Conservation (phyloP, 2,797 vertebrate species). For the Phataginus tetradactyla region DNA sequence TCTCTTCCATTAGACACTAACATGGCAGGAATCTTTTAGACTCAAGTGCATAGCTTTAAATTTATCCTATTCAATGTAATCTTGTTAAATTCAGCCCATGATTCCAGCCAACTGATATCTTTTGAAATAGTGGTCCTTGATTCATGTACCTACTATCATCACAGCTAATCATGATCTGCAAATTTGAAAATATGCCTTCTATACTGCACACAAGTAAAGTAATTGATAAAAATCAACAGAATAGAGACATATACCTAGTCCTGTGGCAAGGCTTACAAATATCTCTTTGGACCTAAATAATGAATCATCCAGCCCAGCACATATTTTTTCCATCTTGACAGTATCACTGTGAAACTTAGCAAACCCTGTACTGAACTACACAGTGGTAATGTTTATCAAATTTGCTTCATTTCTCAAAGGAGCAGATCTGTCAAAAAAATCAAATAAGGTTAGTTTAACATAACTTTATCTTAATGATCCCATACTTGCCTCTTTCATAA, state of each 20-base stretch:
- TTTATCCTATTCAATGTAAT: background rate
- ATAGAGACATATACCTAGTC: background rate
- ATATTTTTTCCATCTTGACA: background rate
- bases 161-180: background rate
- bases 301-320: background rate
- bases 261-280: background rate
- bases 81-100: background rate
- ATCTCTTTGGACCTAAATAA: background rate
- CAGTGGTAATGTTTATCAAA: background rate
- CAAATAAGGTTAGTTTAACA: background rate
- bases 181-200: background rate
- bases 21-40: background rate
- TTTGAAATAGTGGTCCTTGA: background rate
- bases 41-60: background rate
- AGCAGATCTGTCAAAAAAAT: background rate
- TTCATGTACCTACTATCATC: background rate
- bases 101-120: background rate
- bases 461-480: background rate
- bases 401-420: background rate
- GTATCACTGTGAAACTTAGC: background rate
- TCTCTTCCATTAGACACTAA: background rate
- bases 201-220: background rate
- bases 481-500: background rate
- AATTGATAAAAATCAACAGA: conserved; percentile 4
- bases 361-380: background rate